phyloP scores from a whole-genome alignment of 1,140 invertebrate genomes.

The Gerris buenoi region DNA sequence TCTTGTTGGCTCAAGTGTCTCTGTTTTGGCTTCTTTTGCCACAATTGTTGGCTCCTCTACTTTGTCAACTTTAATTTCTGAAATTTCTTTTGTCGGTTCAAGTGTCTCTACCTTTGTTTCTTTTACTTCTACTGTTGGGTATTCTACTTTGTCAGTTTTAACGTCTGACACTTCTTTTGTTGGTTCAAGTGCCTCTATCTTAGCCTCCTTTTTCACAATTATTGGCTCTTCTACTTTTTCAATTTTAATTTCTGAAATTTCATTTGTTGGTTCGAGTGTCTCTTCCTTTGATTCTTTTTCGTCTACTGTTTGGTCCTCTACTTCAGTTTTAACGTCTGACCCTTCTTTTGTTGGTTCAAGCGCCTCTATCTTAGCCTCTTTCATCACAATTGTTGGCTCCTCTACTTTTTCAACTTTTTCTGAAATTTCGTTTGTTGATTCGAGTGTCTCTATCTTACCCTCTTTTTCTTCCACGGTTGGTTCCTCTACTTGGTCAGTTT shows the following conservation, averaged over 20 bases:
- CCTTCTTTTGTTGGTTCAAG: neutral
- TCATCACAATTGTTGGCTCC: neutral
- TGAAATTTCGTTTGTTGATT: no score
- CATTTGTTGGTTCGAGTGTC: neutral
- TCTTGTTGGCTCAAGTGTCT: no score
- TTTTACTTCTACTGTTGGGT: neutral
- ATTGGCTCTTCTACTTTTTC: no score
- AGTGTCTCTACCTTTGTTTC: no score
- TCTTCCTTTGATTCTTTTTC: neutral
- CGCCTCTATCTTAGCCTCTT: neutral
- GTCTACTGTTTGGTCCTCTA: neutral
- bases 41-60: neutral
- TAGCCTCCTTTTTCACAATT: no score
- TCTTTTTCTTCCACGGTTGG: no score
- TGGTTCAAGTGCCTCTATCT: no score
- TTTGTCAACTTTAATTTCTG: neutral
- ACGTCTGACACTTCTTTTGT: neutral
- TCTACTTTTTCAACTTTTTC: neutral
- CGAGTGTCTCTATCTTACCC: no score
- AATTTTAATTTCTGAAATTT: neutral
- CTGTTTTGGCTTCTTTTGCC: neutral
- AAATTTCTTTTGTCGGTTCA: neutral
- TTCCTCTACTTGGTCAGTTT: neutral
- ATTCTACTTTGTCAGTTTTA: neutral
- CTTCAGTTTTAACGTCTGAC: neutral